Conservation (phyloP, 2,797 vertebrate species). For the Spheniscus humboldti region DNA sequence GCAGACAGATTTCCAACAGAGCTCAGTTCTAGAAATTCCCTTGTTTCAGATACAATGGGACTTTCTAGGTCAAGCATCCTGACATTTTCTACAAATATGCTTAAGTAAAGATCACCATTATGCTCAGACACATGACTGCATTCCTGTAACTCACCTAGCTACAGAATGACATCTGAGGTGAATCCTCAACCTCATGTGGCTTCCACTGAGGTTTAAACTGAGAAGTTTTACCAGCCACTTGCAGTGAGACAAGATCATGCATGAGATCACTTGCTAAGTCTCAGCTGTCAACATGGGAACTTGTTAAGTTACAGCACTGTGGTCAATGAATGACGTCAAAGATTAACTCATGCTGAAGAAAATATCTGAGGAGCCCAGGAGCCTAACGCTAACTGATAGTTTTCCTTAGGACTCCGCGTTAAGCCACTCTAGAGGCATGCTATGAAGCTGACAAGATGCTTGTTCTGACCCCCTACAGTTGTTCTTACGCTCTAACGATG, state of each 20-base stretch:
- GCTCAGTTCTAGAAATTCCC: neutral
- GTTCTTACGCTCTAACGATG: neutral
- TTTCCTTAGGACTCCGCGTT: neutral
- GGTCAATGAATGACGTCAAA: neutral
- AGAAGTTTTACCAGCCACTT: neutral
- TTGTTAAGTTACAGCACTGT: neutral
- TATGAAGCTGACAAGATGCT: neutral
- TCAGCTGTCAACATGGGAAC: neutral
- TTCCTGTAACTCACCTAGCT: neutral
- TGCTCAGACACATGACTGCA: neutral
- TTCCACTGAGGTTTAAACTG: neutral
- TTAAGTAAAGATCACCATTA: neutral
- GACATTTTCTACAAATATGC: neutral
- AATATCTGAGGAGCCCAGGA: neutral
- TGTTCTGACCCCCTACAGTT: neutral
- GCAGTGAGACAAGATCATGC: neutral
- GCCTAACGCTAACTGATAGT: neutral
- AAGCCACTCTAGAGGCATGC: neutral
- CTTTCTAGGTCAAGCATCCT: neutral
- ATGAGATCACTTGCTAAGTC: neutral
- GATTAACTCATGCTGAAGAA: neutral
- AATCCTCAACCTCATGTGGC: neutral
- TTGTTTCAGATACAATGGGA: neutral
- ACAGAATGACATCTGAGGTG: neutral
- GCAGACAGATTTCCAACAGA: neutral